Percentiles rank a stretch among this genome's conserved stretches.
Evolutionary conservation across 2,888 invertebrate species (phyloP).

Genomic region (Bruchidius siliquastri): DNA sequence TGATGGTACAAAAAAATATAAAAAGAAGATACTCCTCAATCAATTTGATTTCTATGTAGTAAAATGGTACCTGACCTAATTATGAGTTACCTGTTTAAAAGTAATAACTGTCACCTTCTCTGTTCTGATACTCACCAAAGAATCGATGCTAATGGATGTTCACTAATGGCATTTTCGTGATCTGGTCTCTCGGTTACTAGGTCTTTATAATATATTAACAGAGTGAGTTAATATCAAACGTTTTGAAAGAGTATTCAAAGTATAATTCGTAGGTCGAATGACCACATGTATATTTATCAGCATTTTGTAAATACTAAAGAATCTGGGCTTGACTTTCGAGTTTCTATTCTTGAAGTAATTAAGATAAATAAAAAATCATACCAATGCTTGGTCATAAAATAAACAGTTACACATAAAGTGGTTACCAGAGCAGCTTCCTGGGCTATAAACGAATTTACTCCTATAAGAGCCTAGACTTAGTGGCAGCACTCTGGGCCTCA

Average conservation of each 20-base stretch:
- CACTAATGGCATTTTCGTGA: conserved; percentile 24
- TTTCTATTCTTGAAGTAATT: no score
- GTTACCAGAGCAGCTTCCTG: no score
- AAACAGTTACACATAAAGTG: no score
- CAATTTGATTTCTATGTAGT: neutral
- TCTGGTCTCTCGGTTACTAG: conserved; percentile 38
- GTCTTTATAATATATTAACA: conserved; percentile 50
- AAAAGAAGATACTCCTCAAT: no score
- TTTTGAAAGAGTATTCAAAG: conserved; percentile 19
- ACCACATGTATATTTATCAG: neutral
- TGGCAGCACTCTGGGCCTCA: no score
- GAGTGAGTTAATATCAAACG: conserved; percentile 50
- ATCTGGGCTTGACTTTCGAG: neutral
- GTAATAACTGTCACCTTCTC: conserved; percentile 26
- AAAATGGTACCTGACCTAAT: neutral
- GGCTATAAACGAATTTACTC: no score
- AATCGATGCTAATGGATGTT: conserved; percentile 21
- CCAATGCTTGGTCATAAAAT: no score
- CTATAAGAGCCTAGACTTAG: no score
- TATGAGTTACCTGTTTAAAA: conserved; percentile 11
- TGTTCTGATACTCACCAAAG: conserved; percentile 33
- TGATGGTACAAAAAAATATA: no score
- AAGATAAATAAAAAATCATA: no score
- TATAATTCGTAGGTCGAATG: neutral
- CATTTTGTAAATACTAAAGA: neutral